Evolutionary conservation across 2,888 invertebrate species (phyloP), one percentile per base, ranked within the genome.

Genomic region (Drosophila merina): DNA sequence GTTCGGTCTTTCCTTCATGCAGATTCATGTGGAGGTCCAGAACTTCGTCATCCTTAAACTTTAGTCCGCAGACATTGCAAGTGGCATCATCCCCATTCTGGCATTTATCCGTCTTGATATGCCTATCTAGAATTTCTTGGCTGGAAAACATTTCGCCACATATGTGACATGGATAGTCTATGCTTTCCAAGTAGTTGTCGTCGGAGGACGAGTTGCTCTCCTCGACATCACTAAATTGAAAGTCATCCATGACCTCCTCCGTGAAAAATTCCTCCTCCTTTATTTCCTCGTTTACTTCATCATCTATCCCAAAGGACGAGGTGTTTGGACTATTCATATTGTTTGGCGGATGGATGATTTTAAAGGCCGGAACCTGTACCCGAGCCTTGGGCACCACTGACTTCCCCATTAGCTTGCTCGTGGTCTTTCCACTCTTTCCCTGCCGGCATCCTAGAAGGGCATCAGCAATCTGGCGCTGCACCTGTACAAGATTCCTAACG

Each of bases 1-100:
- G 76, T 54, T 91, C 91, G 7, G 87, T 81, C 70, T 89, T 89
- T 0, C 91, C 90, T 47, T 91, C 91, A 28, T 90, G 91, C 0
- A 85, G 69, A 45, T 90, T 90, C 90, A 89, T 91, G 49, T 90
- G 91, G 40, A 90, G 58, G 25, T 87, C 86, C 0, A 90, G 76
- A 26, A 90, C 90, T 36, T 90, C 90, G 25, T 91, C 90, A 56
- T 89, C 87, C 25, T 86, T 89, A 3, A 89, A 88, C 51, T 87
- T 82, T 1, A 87, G 55, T 10, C 86, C 81, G 36, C 81, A 82
- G 4, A 82, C 74, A n/a, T 77, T 83, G 28, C 81, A 82, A 10
- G 84, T 86, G 40, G 86, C 69, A 7, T 52, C 69, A 42, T 81
- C 80, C 6, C 73, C 77, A 30, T 85, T 85, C 33, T 86, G 86